Percentiles rank a stretch among this genome's conserved stretches.
These are phyloP conservation scores for Syrista parreyssii DNA, from an alignment of 2,888 invertebrate species.

Conservation along the genomic window DNA sequence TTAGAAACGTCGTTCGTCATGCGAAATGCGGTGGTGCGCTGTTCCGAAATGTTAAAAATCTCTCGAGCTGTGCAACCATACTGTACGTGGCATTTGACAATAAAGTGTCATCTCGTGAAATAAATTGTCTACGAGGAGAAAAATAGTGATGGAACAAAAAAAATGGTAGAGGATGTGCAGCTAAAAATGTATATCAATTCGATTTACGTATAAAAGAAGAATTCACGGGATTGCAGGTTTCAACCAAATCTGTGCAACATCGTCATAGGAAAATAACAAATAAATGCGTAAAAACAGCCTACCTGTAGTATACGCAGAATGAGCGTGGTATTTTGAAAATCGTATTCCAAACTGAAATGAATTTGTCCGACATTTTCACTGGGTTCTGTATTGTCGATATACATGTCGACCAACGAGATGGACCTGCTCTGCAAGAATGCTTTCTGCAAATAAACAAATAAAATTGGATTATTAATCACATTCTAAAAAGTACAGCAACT, in stretches of 20 bases:
- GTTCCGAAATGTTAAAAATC: neutral
- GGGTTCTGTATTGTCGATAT: conserved; percentile 92
- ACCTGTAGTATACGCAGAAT: conserved; percentile 92
- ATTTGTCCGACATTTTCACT: conserved; percentile 95
- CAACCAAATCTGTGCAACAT: too few species aligned
- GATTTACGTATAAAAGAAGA: neutral
- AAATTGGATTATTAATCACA: conserved; percentile 11
- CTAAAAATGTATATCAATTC: neutral
- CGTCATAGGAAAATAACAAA: neutral
- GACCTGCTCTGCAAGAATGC: conserved; percentile 88
- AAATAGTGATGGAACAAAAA: neutral
- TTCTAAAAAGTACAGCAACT: neutral
- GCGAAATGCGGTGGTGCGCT: neutral
- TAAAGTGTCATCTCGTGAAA: neutral
- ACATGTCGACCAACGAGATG: conserved; percentile 93
- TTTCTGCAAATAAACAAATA: conserved; percentile 68
- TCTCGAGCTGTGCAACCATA: neutral
- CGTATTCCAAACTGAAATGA: conserved; percentile 93
- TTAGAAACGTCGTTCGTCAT: neutral
- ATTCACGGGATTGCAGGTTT: neutral
- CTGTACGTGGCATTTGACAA: neutral
- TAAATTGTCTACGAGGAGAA: neutral
- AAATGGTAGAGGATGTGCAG: neutral
- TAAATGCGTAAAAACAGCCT: conserved; percentile 43
- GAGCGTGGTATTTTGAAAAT: conserved; percentile 92